Percentiles rank a stretch among this genome's conserved stretches.
phyloP scores from a whole-genome alignment of 2,797 vertebrate species.

The Melanogrammus aeglefinus region DNA sequence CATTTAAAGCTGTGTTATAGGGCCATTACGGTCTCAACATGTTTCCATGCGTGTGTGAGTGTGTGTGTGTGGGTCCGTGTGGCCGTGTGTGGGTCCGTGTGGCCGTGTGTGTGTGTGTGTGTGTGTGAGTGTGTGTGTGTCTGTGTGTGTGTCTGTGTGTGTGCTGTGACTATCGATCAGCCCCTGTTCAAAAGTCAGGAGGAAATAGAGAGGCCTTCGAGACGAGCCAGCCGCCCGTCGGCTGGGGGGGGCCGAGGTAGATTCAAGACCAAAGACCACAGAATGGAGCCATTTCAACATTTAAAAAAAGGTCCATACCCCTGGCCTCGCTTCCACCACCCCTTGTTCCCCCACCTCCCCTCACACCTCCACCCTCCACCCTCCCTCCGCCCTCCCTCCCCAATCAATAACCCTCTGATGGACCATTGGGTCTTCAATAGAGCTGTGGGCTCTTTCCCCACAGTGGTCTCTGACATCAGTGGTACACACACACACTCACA shows the following conservation, averaged over 20 bases:
- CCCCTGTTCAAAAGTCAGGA: background rate
- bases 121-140: slow-evolving; percentile 5
- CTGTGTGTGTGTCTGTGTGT: slow-evolving; percentile 8
- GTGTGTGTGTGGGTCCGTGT: no score
- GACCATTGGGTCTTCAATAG: background rate
- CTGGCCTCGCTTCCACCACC: no score
- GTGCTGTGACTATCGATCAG: background rate
- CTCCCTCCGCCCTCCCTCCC: background rate
- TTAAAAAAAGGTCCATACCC: no score
- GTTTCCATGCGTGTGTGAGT: slow-evolving; percentile 1
- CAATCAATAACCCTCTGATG: background rate
- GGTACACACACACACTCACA: background rate
- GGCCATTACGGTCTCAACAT: slow-evolving; percentile 32
- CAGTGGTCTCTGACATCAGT: background rate
- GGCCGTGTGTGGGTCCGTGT: no score
- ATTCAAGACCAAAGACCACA: background rate
- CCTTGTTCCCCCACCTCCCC: background rate
- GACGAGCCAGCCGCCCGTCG: slow-evolving; percentile 12
- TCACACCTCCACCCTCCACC: no score
- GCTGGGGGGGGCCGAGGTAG: background rate
- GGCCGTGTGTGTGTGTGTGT: slow-evolving; percentile 8
- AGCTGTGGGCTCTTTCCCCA: background rate
- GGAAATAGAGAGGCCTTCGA: slow-evolving; percentile 8
- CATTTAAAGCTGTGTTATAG: slow-evolving; percentile 35
- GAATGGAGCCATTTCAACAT: slow-evolving; percentile 14